phyloP scores from a whole-genome alignment of 2,888 invertebrate species.

The Thysanoteuthis rhombus region DNA sequence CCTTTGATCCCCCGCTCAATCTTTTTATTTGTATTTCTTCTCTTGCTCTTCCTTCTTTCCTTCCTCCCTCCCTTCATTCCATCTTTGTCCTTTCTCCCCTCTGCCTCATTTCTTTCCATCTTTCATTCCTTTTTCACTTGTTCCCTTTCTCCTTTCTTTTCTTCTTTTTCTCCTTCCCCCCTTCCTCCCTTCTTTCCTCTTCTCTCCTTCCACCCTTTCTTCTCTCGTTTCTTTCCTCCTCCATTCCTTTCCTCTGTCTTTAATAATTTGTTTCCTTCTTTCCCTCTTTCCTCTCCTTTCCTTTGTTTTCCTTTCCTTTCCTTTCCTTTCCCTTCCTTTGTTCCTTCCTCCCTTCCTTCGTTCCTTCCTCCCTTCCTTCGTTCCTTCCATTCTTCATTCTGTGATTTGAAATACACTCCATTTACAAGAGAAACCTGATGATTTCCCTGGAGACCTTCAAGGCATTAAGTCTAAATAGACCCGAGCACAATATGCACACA shows the following conservation, averaged over 20 bases:
- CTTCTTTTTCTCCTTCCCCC: not conserved
- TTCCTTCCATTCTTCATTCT: not conserved
- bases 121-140: not conserved
- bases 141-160: not conserved
- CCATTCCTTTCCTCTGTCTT: not conserved
- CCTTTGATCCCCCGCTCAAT: too few species aligned
- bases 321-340: not conserved
- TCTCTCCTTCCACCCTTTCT: not conserved
- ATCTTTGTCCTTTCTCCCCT: too few species aligned
- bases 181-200: not conserved
- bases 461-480: not conserved
- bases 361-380: not conserved
- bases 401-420: not conserved
- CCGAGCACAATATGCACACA: not conserved
- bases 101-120: too few species aligned
- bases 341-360: not conserved
- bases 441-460: not conserved
- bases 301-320: not conserved
- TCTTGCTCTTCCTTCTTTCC: not conserved
- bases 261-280: not conserved
- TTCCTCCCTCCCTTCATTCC: not conserved
- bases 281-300: not conserved
- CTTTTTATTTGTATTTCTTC: too few species aligned
- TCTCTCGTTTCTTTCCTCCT: not conserved
- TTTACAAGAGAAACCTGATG: not conserved